Evolutionary conservation across 1,140 invertebrate genomes (phyloP).

Genomic region (Drosophila setifemur): DNA sequence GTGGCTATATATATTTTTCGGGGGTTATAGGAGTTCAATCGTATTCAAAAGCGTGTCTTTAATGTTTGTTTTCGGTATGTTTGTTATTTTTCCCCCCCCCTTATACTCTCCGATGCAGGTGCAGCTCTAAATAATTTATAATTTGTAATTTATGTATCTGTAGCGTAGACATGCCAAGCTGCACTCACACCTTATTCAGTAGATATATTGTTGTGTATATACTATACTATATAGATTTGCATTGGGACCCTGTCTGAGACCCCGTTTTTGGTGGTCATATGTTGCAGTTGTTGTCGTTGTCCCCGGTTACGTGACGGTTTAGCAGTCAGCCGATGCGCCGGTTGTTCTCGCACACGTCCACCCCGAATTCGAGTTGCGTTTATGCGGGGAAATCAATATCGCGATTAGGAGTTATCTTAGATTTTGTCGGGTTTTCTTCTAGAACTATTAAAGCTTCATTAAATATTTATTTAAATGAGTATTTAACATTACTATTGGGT

Average conservation of each 20-base stretch:
- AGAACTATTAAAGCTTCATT: too few relatives aligned
- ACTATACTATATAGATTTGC: constrained; percentile 5
- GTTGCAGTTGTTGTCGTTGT: constrained; percentile 13
- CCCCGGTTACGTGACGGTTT: constrained; percentile 64
- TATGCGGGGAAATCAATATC: constrained; percentile 2
- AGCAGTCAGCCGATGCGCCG: constrained; percentile 56
- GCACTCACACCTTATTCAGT: constrained; percentile 7
- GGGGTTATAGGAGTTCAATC: background rate
- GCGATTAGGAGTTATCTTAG: background rate
- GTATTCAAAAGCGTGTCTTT: too few relatives aligned
- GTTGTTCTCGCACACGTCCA: constrained; percentile 60
- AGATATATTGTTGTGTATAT: too few relatives aligned
- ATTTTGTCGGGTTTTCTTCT: too few relatives aligned
- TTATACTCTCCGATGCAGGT: too few relatives aligned
- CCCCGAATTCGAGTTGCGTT: constrained; percentile 12
- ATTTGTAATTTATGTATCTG: constrained; percentile 17
- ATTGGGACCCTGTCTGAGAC: constrained; percentile 7
- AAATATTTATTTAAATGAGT: too few relatives aligned
- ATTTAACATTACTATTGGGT: too few relatives aligned
- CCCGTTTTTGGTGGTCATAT: constrained; percentile 30
- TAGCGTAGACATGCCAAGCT: constrained; percentile 26
- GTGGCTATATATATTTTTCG: constrained; percentile 6
- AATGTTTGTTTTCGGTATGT: background rate
- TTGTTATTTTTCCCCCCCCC: background rate
- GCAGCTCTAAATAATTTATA: background rate